A percentile compares a stretch with the other conserved stretches of the same genome.
These are phyloP conservation scores for Allolobophora icterica DNA, from an alignment of 2,888 invertebrate genomes.

Conservation along the genomic window DNA sequence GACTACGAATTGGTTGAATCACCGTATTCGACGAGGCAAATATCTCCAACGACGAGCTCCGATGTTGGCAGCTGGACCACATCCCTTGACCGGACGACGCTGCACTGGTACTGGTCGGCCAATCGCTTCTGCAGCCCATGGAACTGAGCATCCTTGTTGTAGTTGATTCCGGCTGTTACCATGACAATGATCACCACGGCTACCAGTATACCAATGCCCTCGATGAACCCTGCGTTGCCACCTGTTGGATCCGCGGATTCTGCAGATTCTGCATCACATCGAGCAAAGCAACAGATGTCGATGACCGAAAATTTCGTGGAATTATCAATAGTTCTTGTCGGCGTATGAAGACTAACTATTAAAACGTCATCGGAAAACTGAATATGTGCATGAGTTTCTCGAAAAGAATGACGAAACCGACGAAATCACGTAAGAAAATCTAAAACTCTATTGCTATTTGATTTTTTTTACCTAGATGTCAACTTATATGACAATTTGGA, in stretches of 20 bases:
- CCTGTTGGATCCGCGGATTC: constrained; percentile 69
- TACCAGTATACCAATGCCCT: constrained; percentile 97
- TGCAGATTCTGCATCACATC: neutral
- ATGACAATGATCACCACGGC: constrained; percentile 98
- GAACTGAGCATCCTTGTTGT: constrained; percentile 99
- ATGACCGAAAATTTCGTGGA: neutral
- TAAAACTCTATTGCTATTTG: no score
- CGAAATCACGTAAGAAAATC: no score
- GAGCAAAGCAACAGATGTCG: neutral
- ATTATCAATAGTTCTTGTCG: neutral
- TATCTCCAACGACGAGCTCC: constrained; percentile 96
- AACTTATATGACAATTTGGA: no score
- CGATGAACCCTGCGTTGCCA: constrained; percentile 95
- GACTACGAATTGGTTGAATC: constrained; percentile 42
- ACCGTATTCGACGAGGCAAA: constrained; percentile 81
- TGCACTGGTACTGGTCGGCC: constrained; percentile 98
- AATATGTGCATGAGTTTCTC: no score
- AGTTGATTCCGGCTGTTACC: constrained; percentile 99
- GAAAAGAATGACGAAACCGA: no score
- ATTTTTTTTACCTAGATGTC: no score
- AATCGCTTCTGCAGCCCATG: constrained; percentile 95
- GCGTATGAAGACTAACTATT: neutral
- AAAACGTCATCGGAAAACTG: no score
- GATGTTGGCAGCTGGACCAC: constrained; percentile 92
- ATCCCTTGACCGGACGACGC: constrained; percentile 86